Conservation (phyloP, 1,140 invertebrate species). For the Galleria mellonella region DNA sequence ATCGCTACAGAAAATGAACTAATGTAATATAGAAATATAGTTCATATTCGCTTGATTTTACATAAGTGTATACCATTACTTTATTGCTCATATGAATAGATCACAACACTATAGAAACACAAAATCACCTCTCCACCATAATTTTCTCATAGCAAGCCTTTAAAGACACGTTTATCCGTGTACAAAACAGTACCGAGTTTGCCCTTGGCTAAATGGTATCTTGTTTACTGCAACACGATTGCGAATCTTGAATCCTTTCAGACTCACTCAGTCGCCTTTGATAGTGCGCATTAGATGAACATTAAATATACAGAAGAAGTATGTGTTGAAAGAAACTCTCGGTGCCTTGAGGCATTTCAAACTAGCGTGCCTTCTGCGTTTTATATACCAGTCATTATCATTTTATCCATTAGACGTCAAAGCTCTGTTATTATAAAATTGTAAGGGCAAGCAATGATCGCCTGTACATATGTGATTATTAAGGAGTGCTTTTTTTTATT, state of each 20-base stretch:
- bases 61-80: too few relatives aligned
- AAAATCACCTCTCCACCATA: slow-evolving; percentile 22
- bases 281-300: slow-evolving; percentile 39
- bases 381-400: slow-evolving; percentile 47
- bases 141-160: slow-evolving; percentile 39
- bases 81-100: slow-evolving; percentile 1
- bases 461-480: slow-evolving; percentile 36
- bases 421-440: slow-evolving; percentile 57
- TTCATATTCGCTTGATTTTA: too few relatives aligned
- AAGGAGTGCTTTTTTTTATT: slow-evolving; percentile 31
- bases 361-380: slow-evolving; percentile 35
- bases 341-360: slow-evolving; percentile 42
- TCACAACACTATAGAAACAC: slow-evolving; percentile 1
- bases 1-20: too few relatives aligned
- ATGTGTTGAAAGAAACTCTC: slow-evolving; percentile 64
- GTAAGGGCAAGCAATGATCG: slow-evolving; percentile 54
- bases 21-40: too few relatives aligned
- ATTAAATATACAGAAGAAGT: slow-evolving; percentile 56
- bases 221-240: slow-evolving; percentile 59
- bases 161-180: slow-evolving; percentile 23
- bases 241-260: slow-evolving; percentile 54
- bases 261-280: slow-evolving; percentile 37
- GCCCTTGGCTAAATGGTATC: slow-evolving; percentile 59
- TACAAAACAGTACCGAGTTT: slow-evolving; percentile 36
- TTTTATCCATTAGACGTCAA: slow-evolving; percentile 38